These are phyloP conservation scores for Drosophila ironensis DNA, from an alignment of 1,140 invertebrate genomes.

Conservation along the genomic window DNA sequence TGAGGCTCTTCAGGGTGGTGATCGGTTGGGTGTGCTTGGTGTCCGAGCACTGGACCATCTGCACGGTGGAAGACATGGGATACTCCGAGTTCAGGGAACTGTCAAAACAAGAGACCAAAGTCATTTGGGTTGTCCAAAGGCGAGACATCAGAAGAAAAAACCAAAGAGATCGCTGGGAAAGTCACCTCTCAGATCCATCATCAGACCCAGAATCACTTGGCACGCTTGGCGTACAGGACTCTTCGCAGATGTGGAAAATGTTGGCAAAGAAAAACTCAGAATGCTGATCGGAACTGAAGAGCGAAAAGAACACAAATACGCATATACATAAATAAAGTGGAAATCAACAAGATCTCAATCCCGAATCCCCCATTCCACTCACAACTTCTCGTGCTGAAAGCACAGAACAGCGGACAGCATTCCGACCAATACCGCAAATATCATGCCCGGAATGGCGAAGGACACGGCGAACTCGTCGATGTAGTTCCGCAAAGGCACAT, in stretches of 20 bases:
- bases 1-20: constrained; percentile 76
- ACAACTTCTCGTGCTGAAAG: constrained; percentile 90
- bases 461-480: constrained; percentile 87
- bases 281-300: constrained; percentile 71
- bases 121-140: background rate
- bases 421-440: constrained; percentile 86
- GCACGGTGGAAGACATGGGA: constrained; percentile 71
- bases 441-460: constrained; percentile 86
- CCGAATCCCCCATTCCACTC: no score
- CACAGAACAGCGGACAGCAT: constrained; percentile 89
- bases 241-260: constrained; percentile 81
- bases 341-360: constrained; percentile 2
- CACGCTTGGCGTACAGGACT: constrained; percentile 55
- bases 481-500: constrained; percentile 88
- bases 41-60: constrained; percentile 81
- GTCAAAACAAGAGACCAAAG: background rate
- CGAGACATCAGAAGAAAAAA: background rate
- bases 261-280: constrained; percentile 80
- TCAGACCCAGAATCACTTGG: constrained; percentile 46
- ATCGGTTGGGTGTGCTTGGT: constrained; percentile 69
- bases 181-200: constrained; percentile 56
- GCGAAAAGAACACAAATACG: constrained; percentile 18
- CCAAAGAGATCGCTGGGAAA: background rate
- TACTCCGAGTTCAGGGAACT: constrained; percentile 54
- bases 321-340: constrained; percentile 11